Conservation (phyloP, 2,113 vertebrate genomes). For the Melanostigma gelatinosum region DNA sequence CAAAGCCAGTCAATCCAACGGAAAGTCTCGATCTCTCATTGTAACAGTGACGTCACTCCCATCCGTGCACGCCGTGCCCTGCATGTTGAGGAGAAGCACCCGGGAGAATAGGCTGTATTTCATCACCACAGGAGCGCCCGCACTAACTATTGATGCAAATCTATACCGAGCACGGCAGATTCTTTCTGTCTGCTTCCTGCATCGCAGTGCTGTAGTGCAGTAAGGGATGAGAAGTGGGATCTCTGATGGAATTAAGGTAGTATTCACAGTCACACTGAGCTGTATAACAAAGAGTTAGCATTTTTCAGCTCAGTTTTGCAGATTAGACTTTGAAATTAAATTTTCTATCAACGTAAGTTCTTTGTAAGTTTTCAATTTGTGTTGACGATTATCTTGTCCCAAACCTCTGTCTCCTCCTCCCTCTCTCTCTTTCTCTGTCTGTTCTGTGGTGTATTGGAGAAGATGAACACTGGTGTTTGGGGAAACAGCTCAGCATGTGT, state of each 20-base stretch:
- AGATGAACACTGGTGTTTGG: constrained; percentile 29
- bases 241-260: constrained; percentile 18
- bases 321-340: constrained; percentile 1
- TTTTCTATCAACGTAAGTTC: constrained; percentile 10
- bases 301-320: constrained; percentile 15
- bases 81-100: constrained; percentile 67
- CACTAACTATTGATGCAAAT: constrained; percentile 70
- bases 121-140: constrained; percentile 61
- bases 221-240: constrained; percentile 21
- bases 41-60: constrained; percentile 41
- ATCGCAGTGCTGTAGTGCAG: constrained; percentile 25
- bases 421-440: not conserved
- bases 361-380: constrained; percentile 17
- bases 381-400: constrained; percentile 8
- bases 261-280: constrained; percentile 40
- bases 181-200: constrained; percentile 33
- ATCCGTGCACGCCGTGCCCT: constrained; percentile 39
- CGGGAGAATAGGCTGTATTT: constrained; percentile 63
- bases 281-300: constrained; percentile 15
- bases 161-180: constrained; percentile 44
- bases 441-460: constrained; percentile 21
- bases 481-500: constrained; percentile 26
- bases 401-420: not conserved
- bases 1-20: not conserved
- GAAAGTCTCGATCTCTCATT: constrained; percentile 25